Evolutionary conservation across 2,113 vertebrate genomes (phyloP).

Genomic region (Oxygymnocypris stewartii): DNA sequence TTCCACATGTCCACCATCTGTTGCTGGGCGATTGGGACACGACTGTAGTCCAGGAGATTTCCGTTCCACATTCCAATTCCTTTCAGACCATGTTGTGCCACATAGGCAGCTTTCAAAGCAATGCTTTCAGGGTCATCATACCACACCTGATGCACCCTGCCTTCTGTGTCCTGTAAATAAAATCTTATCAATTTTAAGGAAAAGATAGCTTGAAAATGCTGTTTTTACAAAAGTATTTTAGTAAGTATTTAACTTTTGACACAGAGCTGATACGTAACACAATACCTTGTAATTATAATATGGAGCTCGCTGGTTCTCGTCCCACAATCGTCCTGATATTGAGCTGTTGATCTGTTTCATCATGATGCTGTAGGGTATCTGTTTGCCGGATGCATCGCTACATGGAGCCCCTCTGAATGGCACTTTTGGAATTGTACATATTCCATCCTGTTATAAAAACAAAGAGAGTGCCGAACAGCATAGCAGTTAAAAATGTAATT

Average conservation of each 20-base stretch:
- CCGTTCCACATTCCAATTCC: slow-evolving; percentile 96
- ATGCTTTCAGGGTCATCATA: slow-evolving; percentile 90
- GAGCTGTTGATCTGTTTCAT: slow-evolving; percentile 86
- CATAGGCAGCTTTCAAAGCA: slow-evolving; percentile 80
- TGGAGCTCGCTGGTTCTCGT: slow-evolving; percentile 81
- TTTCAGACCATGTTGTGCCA: slow-evolving; percentile 75
- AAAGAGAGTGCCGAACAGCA: background rate
- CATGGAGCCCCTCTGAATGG: slow-evolving; percentile 91
- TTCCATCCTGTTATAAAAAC: slow-evolving; percentile 71
- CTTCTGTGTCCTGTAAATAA: slow-evolving; percentile 74
- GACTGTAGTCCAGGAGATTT: slow-evolving; percentile 86
- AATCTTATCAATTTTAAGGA: slow-evolving; percentile 28
- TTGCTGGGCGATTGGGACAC: slow-evolving; percentile 70
- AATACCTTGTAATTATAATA: slow-evolving; percentile 89
- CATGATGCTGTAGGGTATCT: slow-evolving; percentile 82
- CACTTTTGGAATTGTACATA: slow-evolving; percentile 81
- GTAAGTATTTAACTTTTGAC: background rate
- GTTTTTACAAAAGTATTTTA: slow-evolving; percentile 8
- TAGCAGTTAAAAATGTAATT: background rate
- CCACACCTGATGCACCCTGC: slow-evolving; percentile 89
- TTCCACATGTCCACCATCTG: slow-evolving; percentile 90
- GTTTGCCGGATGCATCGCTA: slow-evolving; percentile 86
- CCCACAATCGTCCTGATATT: slow-evolving; percentile 84
- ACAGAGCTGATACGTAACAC: background rate
- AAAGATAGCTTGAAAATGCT: background rate